Evolutionary conservation across 2,888 invertebrate genomes (phyloP).

Genomic region (Drosophila borborema): DNA sequence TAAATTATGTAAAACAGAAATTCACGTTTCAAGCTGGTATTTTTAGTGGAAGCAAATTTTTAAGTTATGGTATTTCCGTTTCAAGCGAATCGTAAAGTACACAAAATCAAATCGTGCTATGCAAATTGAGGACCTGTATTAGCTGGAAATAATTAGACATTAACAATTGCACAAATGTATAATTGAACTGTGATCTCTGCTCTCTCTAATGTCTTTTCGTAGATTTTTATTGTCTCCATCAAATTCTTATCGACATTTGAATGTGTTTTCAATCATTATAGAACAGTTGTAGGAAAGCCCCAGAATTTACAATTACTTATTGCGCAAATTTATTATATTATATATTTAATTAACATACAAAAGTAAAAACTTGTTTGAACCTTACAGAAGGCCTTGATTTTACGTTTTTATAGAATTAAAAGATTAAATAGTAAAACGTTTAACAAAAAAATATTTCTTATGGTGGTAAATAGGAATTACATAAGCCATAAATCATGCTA

Average conservation of each 20-base stretch:
- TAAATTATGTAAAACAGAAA: constrained; percentile 74
- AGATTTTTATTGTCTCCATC: constrained; percentile 4
- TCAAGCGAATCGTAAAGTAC: constrained; percentile 19
- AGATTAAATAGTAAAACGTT: no score
- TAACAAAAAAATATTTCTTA: no score
- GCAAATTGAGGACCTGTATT: constrained; percentile 43
- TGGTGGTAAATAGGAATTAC: no score
- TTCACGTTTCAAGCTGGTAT: constrained; percentile 43
- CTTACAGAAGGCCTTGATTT: no score
- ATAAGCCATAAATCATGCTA: background rate
- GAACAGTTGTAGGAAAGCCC: constrained; percentile 12
- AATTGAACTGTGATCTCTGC: constrained; percentile 10
- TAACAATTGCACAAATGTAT: constrained; percentile 46
- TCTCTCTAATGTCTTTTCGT: constrained; percentile 4
- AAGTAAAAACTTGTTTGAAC: no score
- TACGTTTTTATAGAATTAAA: no score
- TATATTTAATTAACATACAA: background rate
- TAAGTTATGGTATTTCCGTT: constrained; percentile 54
- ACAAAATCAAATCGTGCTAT: constrained; percentile 56
- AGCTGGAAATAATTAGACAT: constrained; percentile 50
- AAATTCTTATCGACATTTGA: constrained; percentile 29
- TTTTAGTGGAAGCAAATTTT: constrained; percentile 38
- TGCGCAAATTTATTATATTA: background rate
- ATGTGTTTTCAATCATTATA: constrained; percentile 13
- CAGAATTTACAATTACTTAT: background rate